Evolutionary conservation across 2,797 vertebrate genomes (phyloP).

Genomic region (Orestias chungarensis): DNA sequence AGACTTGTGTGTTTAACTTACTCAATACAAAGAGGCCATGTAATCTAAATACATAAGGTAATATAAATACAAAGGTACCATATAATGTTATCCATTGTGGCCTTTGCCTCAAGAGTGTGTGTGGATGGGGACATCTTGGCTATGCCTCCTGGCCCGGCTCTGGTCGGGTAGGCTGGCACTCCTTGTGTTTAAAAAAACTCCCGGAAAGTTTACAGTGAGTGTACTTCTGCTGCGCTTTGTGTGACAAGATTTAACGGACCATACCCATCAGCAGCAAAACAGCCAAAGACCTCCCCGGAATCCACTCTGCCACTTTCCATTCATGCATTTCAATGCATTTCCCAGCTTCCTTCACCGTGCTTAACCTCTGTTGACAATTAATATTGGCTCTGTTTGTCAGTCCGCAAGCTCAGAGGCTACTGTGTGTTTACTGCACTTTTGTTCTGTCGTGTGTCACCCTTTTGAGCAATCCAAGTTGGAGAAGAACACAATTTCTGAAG

Average conservation of each 20-base stretch:
- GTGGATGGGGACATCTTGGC: slow-evolving; percentile 72
- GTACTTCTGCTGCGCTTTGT: slow-evolving; percentile 83
- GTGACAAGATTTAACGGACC: slow-evolving; percentile 85
- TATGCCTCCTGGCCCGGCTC: slow-evolving; percentile 72
- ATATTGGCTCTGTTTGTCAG: slow-evolving; percentile 69
- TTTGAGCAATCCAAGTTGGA: background rate
- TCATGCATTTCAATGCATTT: slow-evolving; percentile 79
- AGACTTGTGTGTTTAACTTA: slow-evolving; percentile 80
- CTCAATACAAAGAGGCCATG: slow-evolving; percentile 80
- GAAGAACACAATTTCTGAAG: background rate
- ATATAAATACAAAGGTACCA: slow-evolving; percentile 82
- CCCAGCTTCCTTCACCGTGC: slow-evolving; percentile 54
- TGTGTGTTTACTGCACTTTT: slow-evolving; percentile 50
- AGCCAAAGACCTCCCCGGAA: slow-evolving; percentile 84
- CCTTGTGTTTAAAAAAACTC: slow-evolving; percentile 84
- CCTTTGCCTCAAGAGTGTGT: slow-evolving; percentile 37
- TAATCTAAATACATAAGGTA: slow-evolving; percentile 86
- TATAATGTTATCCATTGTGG: slow-evolving; percentile 70
- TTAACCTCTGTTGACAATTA: slow-evolving; percentile 62
- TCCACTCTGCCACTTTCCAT: slow-evolving; percentile 82
- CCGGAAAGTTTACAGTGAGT: slow-evolving; percentile 86
- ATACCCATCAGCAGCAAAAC: slow-evolving; percentile 81
- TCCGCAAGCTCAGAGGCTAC: slow-evolving; percentile 56
- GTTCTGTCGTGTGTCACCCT: slow-evolving; percentile 44
- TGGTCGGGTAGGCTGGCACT: slow-evolving; percentile 81